Conservation (phyloP, 2,888 invertebrate genomes). For the Malthinus flaveolus region DNA sequence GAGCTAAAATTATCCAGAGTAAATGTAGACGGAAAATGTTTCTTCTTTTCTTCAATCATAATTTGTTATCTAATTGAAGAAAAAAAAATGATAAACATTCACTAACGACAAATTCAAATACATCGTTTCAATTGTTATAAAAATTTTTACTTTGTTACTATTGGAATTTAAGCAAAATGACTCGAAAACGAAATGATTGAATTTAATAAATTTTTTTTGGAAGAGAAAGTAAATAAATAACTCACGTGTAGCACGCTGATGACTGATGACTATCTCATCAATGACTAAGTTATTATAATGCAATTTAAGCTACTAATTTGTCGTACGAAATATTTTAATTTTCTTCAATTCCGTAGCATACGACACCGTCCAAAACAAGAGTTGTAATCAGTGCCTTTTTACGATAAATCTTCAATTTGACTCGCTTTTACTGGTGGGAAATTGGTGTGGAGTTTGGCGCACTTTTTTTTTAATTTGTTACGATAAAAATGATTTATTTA, state of each 20-base stretch:
- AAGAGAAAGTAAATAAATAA: slow-evolving; percentile 3
- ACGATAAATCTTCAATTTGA: background rate
- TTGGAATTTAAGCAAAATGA: no score
- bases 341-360: background rate
- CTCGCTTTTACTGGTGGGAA: no score
- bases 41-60: slow-evolving; percentile 38
- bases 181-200: background rate
- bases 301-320: background rate
- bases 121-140: no score
- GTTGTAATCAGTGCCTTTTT: background rate
- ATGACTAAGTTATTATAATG: background rate
- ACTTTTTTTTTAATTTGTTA: no score
- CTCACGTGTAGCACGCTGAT: background rate
- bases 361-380: background rate
- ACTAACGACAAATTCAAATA: no score
- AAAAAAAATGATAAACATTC: no score
- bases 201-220: background rate
- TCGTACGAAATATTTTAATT: background rate
- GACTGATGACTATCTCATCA: background rate
- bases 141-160: no score
- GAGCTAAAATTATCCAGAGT: slow-evolving; percentile 51
- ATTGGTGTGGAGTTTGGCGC: no score
- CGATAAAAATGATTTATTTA: background rate
- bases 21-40: slow-evolving; percentile 48
- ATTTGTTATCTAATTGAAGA: background rate